A percentile compares a stretch with the other conserved stretches of the same genome.
Conservation (phyloP, 2,113 vertebrate species). For the Baryphthengus martii region DNA sequence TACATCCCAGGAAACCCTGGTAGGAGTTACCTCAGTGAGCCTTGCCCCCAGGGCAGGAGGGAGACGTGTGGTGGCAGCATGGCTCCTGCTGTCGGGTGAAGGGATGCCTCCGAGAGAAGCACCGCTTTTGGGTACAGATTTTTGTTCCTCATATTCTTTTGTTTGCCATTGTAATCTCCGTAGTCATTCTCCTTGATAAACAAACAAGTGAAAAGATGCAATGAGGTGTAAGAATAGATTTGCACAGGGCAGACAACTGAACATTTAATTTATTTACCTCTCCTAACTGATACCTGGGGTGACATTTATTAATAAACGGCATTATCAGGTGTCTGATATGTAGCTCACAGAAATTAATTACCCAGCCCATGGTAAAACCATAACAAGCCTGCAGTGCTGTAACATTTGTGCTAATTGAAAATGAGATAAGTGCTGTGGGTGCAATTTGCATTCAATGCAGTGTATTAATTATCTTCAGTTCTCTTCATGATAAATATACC, state of each 20-base stretch:
- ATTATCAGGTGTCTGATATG: constrained; percentile 84
- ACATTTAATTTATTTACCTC: constrained; percentile 81
- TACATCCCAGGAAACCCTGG: background rate
- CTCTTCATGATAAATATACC: constrained; percentile 84
- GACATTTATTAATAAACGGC: constrained; percentile 85
- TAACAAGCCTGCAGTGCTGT: constrained; percentile 82
- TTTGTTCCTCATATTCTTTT: constrained; percentile 52
- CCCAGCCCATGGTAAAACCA: constrained; percentile 79
- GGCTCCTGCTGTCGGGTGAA: background rate
- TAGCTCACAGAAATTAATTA: constrained; percentile 86
- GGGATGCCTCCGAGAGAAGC: background rate
- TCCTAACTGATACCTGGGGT: constrained; percentile 82
- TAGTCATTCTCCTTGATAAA: constrained; percentile 68
- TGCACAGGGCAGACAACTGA: constrained; percentile 77
- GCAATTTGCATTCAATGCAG: constrained; percentile 85
- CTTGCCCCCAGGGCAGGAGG: background rate
- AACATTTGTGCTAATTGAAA: constrained; percentile 87
- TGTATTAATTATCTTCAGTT: constrained; percentile 85
- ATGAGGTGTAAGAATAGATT: constrained; percentile 79
- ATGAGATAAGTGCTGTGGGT: constrained; percentile 88
- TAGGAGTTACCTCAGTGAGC: background rate
- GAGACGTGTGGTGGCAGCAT: fast-evolving
- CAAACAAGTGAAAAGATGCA: constrained; percentile 75
- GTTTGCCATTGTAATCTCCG: constrained; percentile 69
- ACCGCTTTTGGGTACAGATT: background rate